Evolutionary conservation across 2,888 invertebrate species (phyloP).

Genomic region (Galeruca laticollis): DNA sequence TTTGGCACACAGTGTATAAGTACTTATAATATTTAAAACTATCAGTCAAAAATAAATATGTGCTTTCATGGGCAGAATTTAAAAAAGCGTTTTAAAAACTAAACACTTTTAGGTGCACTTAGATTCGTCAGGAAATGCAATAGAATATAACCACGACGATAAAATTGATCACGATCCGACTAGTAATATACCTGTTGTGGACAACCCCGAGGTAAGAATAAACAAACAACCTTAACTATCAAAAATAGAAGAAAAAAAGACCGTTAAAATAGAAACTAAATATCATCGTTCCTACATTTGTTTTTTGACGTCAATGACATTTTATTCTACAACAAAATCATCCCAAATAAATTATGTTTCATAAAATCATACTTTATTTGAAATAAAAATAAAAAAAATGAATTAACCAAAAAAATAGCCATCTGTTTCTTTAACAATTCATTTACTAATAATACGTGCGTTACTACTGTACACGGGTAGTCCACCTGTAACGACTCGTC

Average conservation of each 20-base stretch:
- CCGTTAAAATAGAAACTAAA: constrained; percentile 1
- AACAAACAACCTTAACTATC: neutral
- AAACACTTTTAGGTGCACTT: neutral
- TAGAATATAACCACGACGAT: constrained; percentile 11
- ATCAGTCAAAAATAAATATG: neutral
- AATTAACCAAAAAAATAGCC: too few relatives aligned
- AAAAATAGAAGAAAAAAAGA: neutral
- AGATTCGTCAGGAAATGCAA: constrained; percentile 8
- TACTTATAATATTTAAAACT: too few relatives aligned
- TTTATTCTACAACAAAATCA: too few relatives aligned
- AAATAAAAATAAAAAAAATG: too few relatives aligned
- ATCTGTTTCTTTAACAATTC: too few relatives aligned
- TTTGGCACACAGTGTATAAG: too few relatives aligned
- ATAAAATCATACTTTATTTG: too few relatives aligned
- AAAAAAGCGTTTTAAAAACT: neutral
- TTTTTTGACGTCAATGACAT: neutral
- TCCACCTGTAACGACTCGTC: too few relatives aligned
- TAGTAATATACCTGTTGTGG: neutral
- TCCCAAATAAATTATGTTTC: too few relatives aligned
- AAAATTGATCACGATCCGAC: constrained; percentile 7
- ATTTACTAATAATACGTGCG: too few relatives aligned
- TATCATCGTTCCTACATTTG: constrained; percentile 5
- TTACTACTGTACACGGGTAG: too few relatives aligned
- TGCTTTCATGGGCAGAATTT: neutral
- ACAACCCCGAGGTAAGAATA: neutral